Base-by-base conservation (phyloP, 2,888 invertebrate genomes). In the Caenorhabditis panamensis region DNA sequence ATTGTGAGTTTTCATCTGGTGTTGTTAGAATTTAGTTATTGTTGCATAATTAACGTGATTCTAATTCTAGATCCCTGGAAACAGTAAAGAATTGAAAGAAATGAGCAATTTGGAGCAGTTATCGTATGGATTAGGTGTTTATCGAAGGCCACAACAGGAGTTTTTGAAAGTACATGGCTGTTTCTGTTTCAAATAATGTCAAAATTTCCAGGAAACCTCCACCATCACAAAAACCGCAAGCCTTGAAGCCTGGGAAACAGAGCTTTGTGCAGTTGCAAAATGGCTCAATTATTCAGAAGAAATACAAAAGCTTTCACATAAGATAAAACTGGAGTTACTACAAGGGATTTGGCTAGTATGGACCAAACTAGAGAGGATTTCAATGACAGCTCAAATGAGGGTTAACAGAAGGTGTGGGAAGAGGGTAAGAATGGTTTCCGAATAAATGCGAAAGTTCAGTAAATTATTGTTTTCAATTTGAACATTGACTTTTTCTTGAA, bases 371-470 rank as follows among this genome's bases (percentile, higher is more conserved):
- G 66, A 66, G 24, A 66, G 66, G 28, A 26, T 44, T 3, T 54
- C 66, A 2, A 66, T 64, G 64, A 64, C 64, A 16, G 64, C 64
- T 1, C 31, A 64, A 53, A 53, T 53, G 64, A 64, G 64, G 13
- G 64, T 64, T 2, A 64, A 64, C 18, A 24, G 53, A 24, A 26
- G 53, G 20, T 64, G 64, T 26, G 64, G 64, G 4, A 64, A 53
- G 20, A 53, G 49, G 51, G 64, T 64, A n/a, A 24, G 64, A 36
- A 36, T 5, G 36, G 36, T 5, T 8, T 36, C 11, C 36, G 36
- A 36, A 5, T 11, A 11, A 11, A 5, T 36, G 36, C 36, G n/a
- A n/a, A n/a, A n/a, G n/a, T n/a, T n/a, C n/a, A n/a, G n/a, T n/a
- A n/a, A n/a, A n/a, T n/a, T n/a, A n/a, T n/a, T n/a, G n/a, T n/a